Evolutionary conservation across 2,797 vertebrate species (phyloP), one percentile per base, ranked within the genome.

Genomic region (Myotis myotis): DNA sequence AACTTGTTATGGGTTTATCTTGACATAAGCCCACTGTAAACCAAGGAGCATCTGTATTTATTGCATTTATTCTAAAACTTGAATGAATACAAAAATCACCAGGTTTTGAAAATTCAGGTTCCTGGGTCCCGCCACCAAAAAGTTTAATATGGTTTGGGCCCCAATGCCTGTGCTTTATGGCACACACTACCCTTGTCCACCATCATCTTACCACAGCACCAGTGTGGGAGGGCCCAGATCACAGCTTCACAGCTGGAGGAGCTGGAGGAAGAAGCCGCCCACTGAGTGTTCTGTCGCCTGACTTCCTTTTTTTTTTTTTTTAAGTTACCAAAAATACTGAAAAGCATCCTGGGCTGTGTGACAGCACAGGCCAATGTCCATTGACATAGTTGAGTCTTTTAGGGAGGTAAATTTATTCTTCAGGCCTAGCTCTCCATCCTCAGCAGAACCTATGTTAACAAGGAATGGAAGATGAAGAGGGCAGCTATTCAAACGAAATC

Each of bases 41-140:
- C 33, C 6, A 33, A 75, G 44, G 28, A 75, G 4, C 72, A n/a
- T 76, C 47, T 76, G 30, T 51, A 25, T 88, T 89, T 66, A 66
- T 79, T 51, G 20, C 23, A 83, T 72, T 83, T 33, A 30, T 79
- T 30, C 57, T 87, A 49, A 72, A 87, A 87, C 12, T 33, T 91
- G 53, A 93, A 81, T 70, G 11, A 87, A 28, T 82, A 15, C 1
- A 71, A 85, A 72, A n/a, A 85, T 28, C n/a, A 79, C 55, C 66
- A 90, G 60, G 6, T 90, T 91, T 95, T 93, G 76, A 33, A 72
- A 91, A 66, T 78, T 76, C 33, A 71, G 4, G 47, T 23, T 53
- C 2, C 3, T 84, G 70, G 70, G 38, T 38, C 28, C 62, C 64
- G 55, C n/a, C 33, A 33, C 38, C 10, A 47, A 55, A 62, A 57